phyloP scores from a whole-genome alignment of 2,888 invertebrate species.

The Folsomia candida region DNA sequence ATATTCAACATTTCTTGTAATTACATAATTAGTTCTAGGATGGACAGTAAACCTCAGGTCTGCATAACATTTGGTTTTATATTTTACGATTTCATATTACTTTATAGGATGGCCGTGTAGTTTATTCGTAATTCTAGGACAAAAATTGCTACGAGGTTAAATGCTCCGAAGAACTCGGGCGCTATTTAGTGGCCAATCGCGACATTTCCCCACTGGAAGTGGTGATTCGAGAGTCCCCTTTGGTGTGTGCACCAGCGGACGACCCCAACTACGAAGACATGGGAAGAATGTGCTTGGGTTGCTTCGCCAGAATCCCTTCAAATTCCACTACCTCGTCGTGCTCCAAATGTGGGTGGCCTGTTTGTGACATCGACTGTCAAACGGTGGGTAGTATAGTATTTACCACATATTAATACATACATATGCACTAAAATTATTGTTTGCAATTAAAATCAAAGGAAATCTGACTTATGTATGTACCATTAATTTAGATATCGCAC shows the following conservation, averaged over 20 bases:
- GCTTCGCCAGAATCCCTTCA: conserved; percentile 34
- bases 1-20: too few relatives aligned
- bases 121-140: too few relatives aligned
- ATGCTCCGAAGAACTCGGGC: conserved; percentile 35
- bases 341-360: conserved; percentile 33
- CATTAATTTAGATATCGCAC: conserved; percentile 25
- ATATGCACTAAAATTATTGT: not conserved
- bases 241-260: conserved; percentile 40
- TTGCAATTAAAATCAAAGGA: not conserved
- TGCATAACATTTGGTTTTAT: too few relatives aligned
- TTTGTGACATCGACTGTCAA: conserved; percentile 32
- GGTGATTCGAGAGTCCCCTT: conserved; percentile 39
- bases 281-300: conserved; percentile 40
- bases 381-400: conserved; percentile 16
- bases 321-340: conserved; percentile 22
- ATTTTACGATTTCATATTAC: too few relatives aligned
- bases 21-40: too few relatives aligned
- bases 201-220: conserved; percentile 35
- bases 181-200: conserved; percentile 37
- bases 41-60: too few relatives aligned
- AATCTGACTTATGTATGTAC: not conserved
- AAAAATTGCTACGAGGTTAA: conserved; percentile 29
- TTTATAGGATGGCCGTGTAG: too few relatives aligned
- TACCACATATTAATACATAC: not conserved
- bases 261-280: conserved; percentile 32